phyloP scores from a whole-genome alignment of 1,140 invertebrate species.

The Whitmania pigra region DNA sequence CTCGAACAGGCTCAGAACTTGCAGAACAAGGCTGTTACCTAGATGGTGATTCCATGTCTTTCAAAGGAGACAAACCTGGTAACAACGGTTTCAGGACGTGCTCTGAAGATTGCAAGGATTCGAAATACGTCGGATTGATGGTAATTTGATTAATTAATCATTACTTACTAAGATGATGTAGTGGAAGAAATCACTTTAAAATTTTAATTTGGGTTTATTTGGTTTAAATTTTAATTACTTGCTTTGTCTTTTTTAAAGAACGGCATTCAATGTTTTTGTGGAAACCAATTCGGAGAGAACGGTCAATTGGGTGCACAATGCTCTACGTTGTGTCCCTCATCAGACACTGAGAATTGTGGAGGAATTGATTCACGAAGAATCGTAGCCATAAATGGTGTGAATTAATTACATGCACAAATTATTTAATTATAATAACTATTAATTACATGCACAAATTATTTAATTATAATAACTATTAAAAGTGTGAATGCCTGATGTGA shows the following conservation, averaged over 20 bases:
- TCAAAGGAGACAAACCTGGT: neutral
- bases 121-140: neutral
- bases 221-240: too few species aligned
- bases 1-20: neutral
- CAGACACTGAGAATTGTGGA: neutral
- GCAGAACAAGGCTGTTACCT: neutral
- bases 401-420: too few species aligned
- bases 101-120: neutral
- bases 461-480: too few species aligned
- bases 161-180: neutral
- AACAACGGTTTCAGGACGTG: neutral
- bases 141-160: neutral
- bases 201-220: too few species aligned
- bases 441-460: too few species aligned
- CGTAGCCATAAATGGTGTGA: neutral
- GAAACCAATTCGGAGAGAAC: neutral
- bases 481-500: too few species aligned
- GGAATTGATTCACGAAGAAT: neutral
- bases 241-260: neutral
- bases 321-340: neutral
- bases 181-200: neutral
- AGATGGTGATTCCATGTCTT: neutral
- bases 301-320: neutral
- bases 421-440: too few species aligned
- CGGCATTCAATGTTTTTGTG: neutral